Percentiles rank a stretch among this genome's conserved stretches.
phyloP scores from a whole-genome alignment of 2,797 vertebrate genomes.

The Octomys mimax region DNA sequence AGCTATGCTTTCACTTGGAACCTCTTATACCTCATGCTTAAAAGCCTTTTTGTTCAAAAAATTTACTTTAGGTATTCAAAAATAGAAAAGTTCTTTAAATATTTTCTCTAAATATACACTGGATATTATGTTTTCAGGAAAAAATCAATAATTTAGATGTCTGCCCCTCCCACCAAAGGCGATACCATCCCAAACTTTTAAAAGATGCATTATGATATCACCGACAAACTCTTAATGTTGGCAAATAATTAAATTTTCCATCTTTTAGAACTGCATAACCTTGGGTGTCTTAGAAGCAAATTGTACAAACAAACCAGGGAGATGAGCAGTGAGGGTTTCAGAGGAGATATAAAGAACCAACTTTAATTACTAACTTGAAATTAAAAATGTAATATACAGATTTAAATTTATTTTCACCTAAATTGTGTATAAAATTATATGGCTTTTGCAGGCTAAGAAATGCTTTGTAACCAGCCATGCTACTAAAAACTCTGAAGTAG shows the following conservation, averaged over 20 bases:
- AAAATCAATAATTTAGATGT: constrained; percentile 59
- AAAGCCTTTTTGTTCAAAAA: constrained; percentile 48
- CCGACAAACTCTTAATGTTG: constrained; percentile 83
- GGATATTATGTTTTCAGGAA: constrained; percentile 60
- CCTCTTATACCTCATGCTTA: neutral
- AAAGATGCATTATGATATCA: constrained; percentile 80
- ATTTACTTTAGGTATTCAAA: constrained; percentile 68
- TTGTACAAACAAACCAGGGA: constrained; percentile 89
- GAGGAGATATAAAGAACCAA: constrained; percentile 89
- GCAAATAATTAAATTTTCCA: constrained; percentile 89
- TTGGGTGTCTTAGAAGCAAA: constrained; percentile 90
- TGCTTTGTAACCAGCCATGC: constrained; percentile 87
- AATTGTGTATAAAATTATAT: constrained; percentile 89
- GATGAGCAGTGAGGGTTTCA: constrained; percentile 89
- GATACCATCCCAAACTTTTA: constrained; percentile 83
- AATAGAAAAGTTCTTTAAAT: constrained; percentile 29
- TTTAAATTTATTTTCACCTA: constrained; percentile 90
- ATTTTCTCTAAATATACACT: constrained; percentile 16
- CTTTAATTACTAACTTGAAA: constrained; percentile 91
- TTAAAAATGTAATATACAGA: constrained; percentile 90
- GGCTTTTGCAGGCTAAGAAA: constrained; percentile 86
- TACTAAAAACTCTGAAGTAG: constrained; percentile 89
- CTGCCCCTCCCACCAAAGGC: constrained; percentile 15
- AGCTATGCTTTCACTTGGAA: constrained; percentile 57
- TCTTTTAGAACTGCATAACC: constrained; percentile 89